These are phyloP conservation scores for Penaeus indicus DNA, from an alignment of 1,140 invertebrate species.

Conservation along the genomic window DNA sequence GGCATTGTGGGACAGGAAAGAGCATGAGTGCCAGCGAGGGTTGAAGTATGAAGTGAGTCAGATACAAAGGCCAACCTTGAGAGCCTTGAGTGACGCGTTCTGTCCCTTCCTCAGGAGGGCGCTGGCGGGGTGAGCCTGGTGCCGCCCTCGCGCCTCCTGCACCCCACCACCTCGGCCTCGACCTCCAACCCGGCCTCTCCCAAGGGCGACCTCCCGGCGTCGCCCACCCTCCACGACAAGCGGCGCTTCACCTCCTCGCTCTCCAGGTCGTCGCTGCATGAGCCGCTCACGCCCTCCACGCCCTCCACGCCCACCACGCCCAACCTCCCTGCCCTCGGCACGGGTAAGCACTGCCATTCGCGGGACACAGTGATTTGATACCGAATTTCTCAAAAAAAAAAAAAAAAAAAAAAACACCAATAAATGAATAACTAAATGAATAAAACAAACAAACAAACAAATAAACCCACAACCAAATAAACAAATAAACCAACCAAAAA, in stretches of 20 bases:
- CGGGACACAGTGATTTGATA: background rate
- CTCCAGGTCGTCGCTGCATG: background rate
- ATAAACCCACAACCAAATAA: too few species aligned
- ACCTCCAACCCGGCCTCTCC: too few species aligned
- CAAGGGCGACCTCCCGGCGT: background rate
- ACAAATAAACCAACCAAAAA: too few species aligned
- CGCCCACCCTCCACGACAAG: background rate
- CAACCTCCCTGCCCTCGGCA: background rate
- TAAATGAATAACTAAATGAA: too few species aligned
- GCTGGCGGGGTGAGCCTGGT: background rate
- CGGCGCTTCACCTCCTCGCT: slow-evolving; percentile 6
- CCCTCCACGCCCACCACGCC: slow-evolving; percentile 44
- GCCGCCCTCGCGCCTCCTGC: slow-evolving; percentile 12
- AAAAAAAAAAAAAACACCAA: too few species aligned
- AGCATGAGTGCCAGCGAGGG: too few species aligned
- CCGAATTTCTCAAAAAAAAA: too few species aligned
- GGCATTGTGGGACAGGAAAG: background rate
- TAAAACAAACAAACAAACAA: too few species aligned
- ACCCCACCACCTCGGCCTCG: background rate
- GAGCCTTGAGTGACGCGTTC: background rate
- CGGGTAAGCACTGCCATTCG: background rate
- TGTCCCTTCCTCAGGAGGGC: background rate
- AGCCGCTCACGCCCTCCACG: slow-evolving; percentile 23
- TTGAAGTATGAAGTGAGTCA: too few species aligned
- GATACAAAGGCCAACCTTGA: background rate